Conservation (phyloP, 2,888 invertebrate species). For the Patella caerulea region DNA sequence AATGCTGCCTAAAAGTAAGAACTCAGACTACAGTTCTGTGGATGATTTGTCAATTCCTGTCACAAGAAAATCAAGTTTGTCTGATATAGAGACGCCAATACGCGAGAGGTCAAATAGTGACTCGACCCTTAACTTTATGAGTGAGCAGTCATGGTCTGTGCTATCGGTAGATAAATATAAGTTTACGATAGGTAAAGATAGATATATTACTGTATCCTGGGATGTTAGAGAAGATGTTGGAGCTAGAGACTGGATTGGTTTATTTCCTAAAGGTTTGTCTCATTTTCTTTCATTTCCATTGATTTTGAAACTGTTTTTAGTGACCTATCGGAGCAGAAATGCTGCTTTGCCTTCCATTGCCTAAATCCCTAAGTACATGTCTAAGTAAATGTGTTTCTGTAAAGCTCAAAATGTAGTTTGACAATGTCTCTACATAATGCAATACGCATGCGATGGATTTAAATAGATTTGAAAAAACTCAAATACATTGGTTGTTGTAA, state of each 20-base stretch:
- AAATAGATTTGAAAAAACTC: too few relatives aligned
- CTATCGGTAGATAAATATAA: slow-evolving; percentile 65
- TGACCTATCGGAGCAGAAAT: too few relatives aligned
- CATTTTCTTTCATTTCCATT: too few relatives aligned
- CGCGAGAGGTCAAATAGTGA: slow-evolving; percentile 66
- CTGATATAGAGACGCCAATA: slow-evolving; percentile 43
- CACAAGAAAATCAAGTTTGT: slow-evolving; percentile 46
- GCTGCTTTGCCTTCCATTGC: too few relatives aligned
- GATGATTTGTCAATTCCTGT: slow-evolving; percentile 62
- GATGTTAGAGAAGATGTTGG: slow-evolving; percentile 69
- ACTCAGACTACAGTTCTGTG: slow-evolving; percentile 46
- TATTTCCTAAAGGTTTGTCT: slow-evolving; percentile 68
- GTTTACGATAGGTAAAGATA: slow-evolving; percentile 57
- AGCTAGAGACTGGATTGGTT: slow-evolving; percentile 72
- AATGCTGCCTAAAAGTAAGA: slow-evolving; percentile 35
- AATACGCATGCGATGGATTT: too few relatives aligned
- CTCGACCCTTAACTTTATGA: slow-evolving; percentile 53
- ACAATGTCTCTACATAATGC: too few relatives aligned
- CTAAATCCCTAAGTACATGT: too few relatives aligned
- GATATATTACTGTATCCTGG: slow-evolving; percentile 68
- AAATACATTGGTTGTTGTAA: too few relatives aligned
- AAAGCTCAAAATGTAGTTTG: too few relatives aligned
- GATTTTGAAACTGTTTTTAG: too few relatives aligned
- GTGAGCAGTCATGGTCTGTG: slow-evolving; percentile 57
- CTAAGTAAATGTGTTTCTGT: too few relatives aligned